Base-by-base conservation (phyloP, 2,113 vertebrate genomes). In the Gadus chalcogrammus region DNA sequence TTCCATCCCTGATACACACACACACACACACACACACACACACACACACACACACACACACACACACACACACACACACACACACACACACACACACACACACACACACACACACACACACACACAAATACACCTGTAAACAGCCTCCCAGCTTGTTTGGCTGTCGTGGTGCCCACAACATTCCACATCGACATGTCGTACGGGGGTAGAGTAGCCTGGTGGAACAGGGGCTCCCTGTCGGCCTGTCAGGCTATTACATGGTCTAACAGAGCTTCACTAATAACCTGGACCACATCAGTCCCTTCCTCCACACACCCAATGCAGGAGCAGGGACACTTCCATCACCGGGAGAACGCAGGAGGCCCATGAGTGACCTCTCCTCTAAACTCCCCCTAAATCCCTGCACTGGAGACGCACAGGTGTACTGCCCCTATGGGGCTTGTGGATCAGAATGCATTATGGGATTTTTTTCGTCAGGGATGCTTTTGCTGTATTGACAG, bases 181-280 rank as follows among this genome's bases (percentile, higher is more conserved):
- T 79, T 85, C 84, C 76, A 80, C 88, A 88, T 91, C 86, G 74
- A 82, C 81, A 81, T 91, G 90, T 92, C 88, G 89, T 82, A 84
- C 86, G 86, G 89, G 87, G n/a, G 86, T 85, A 77, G 85, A 87
- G 80, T 79, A 68, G 69, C 74, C 81, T 82, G 79, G 68, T 82
- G 87, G 88, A 92, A 91, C 87, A 85, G 74, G 59, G 82, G 79
- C 83, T 89, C 88, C 87, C 89, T 90, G 87, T 91, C 91, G 88
- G 87, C 68, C 84, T 82, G 81, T 79, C 86, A 92, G 81, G 85
- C 89, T 91, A 92, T 92, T 91, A 92, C 90, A 91, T 92, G 91
- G 89, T 91, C 90, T 90, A 92, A 68, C 90, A 91, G 91, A 92
- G 91, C 91, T 88, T 82, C 72, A 90, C 91, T 92, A 92, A 92